Evolutionary conservation across 2,888 invertebrate genomes (phyloP).

Genomic region (Zeuzera pyrina): DNA sequence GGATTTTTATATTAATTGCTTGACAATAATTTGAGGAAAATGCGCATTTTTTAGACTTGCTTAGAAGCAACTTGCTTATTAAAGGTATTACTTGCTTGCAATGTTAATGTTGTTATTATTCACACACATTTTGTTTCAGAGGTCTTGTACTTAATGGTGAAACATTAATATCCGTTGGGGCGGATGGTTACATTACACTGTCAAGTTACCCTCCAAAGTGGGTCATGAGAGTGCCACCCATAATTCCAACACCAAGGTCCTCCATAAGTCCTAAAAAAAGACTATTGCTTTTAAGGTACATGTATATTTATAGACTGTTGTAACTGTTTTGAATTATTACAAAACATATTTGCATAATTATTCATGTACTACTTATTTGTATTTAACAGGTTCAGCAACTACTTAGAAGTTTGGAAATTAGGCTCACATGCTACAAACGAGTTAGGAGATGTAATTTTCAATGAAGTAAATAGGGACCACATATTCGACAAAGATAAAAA

Average conservation of each 20-base stretch:
- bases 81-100: not conserved
- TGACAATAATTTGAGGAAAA: too few species aligned
- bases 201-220: slow-evolving; percentile 80
- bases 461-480: slow-evolving; percentile 16
- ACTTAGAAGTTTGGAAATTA: slow-evolving; percentile 68
- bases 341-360: not conserved
- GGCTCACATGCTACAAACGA: slow-evolving; percentile 69
- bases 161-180: slow-evolving; percentile 84
- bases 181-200: slow-evolving; percentile 84
- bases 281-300: slow-evolving; percentile 71
- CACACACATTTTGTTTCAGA: slow-evolving; percentile 39
- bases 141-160: slow-evolving; percentile 76
- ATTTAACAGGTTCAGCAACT: slow-evolving; percentile 60
- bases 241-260: slow-evolving; percentile 75
- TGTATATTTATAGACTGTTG: too few species aligned
- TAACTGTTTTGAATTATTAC: not conserved
- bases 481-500: slow-evolving; percentile 8
- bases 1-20: too few species aligned
- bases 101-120: not conserved
- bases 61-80: not conserved
- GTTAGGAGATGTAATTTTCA: slow-evolving; percentile 65
- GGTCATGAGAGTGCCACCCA: slow-evolving; percentile 80
- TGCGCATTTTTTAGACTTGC: not conserved
- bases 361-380: slow-evolving; percentile 1
- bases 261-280: slow-evolving; percentile 67